Evolutionary conservation across 2,888 invertebrate genomes (phyloP), one percentile per base, ranked within the genome.

Genomic region (Spilarctia lutea): DNA sequence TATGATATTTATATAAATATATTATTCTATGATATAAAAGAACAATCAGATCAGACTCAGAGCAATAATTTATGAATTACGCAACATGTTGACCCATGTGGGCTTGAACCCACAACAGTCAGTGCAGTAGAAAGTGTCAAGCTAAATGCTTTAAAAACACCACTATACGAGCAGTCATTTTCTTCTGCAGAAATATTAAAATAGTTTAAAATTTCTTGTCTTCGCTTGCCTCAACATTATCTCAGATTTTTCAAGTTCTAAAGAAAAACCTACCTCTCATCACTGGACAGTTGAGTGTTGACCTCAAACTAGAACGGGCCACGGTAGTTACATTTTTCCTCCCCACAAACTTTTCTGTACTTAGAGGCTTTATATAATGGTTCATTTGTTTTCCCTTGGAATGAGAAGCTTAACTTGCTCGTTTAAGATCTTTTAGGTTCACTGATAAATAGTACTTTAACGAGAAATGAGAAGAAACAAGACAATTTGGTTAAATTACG

Each of bases 271-370:
- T n/a, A 56, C 42, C 56, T 1, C 73, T 45, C 45, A 35, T 60
- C 60, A 24, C 66, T 52, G 69, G 27, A 45, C 71, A 33, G 60
- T 71, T 33, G 18, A 68, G 27, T 73, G 70, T 76, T 84, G 78
- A 79, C 78, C 77, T 77, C 70, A 75, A 74, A 76, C 71, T 52
- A 65, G 68, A 79, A 74, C 75, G 77, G 71, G 35, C 74, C 20
- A 56, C 6, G 39, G 71, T 75, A 78, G 76, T 78, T 78, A 73
- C 8, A 73, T 71, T 33, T 76, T 81, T 74, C 3, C 11, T 65
- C 56, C 33, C n/a, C 72, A 76, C 74, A 74, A 75, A 73, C 52
- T 82, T 70, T 74, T 27, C 63, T 70, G 33, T 52, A n/a, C n/a
- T n/a, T n/a, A 65, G 65, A 27, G 72, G 35, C 75, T 70, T 65